Conservation (phyloP, 2,113 vertebrate species). For the Tor tambroides region DNA sequence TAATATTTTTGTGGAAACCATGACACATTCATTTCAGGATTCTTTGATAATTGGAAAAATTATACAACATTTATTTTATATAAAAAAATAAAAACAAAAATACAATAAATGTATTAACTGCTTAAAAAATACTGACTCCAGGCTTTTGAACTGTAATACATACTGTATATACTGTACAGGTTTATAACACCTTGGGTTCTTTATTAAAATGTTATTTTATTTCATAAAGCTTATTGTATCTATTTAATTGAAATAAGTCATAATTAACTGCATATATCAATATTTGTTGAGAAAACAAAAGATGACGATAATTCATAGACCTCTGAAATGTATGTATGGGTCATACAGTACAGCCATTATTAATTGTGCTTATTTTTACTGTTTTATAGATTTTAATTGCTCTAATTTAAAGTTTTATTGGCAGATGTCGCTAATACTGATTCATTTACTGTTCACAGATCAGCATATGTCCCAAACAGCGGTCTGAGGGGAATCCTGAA, state of each 20-base stretch:
- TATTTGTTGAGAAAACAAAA: not conserved
- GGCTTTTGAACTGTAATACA: not conserved
- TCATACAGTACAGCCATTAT: not conserved
- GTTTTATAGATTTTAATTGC: not conserved
- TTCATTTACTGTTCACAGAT: constrained; percentile 1
- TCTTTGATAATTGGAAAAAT: not conserved
- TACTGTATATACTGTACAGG: not conserved
- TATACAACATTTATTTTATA: too few species aligned
- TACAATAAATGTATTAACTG: not conserved
- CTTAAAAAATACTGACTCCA: not conserved
- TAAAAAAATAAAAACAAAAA: too few species aligned
- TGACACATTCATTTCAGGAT: not conserved
- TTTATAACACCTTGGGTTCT: not conserved
- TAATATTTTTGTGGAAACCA: not conserved
- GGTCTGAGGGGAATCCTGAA: not conserved
- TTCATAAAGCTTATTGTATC: not conserved
- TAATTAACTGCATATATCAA: not conserved
- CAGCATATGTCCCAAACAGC: not conserved
- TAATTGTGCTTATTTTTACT: too few species aligned
- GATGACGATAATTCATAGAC: not conserved
- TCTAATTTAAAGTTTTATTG: not conserved
- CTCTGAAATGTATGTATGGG: not conserved
- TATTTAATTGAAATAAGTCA: not conserved
- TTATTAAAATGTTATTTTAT: not conserved
- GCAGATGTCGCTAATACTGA: not conserved